Evolutionary conservation across 53 echinoderm and acorn worm genomes (phyloP).

Genomic region (Stichopus horrens): DNA sequence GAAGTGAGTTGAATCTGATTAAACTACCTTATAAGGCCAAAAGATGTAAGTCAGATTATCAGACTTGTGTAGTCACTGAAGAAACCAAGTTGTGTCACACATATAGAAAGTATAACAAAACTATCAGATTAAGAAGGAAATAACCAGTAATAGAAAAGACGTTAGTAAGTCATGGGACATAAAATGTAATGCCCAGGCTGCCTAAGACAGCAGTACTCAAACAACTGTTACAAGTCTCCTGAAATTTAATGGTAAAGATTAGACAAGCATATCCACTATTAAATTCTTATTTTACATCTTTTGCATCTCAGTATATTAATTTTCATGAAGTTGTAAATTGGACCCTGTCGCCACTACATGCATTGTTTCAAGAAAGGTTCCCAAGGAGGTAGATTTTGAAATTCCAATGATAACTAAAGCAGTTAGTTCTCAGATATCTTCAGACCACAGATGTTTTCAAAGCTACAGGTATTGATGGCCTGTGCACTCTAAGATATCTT

Average conservation of each 20-base stretch:
- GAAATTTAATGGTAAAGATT: not conserved
- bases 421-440: too few relatives aligned
- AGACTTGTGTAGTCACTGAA: too few relatives aligned
- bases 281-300: not conserved
- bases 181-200: not conserved
- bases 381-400: too few relatives aligned
- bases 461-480: too few relatives aligned
- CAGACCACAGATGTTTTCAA: too few relatives aligned
- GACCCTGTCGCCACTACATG: not conserved
- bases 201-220: not conserved
- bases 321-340: not conserved
- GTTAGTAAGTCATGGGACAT: not conserved
- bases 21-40: not conserved
- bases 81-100: too few relatives aligned
- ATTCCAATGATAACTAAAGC: too few relatives aligned
- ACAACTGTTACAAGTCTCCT: not conserved
- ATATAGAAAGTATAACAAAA: too few relatives aligned
- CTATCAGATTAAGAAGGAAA: too few relatives aligned
- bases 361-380: not conserved
- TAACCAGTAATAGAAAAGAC: not conserved
- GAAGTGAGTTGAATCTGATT: slow-evolving; percentile 59
- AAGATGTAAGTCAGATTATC: not conserved
- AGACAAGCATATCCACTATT: not conserved
- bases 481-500: too few relatives aligned
- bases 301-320: not conserved